A percentile compares a stretch with the other conserved stretches of the same genome.
Evolutionary conservation across 2,113 vertebrate genomes (phyloP).

Genomic region (Ardeotis arabs): DNA sequence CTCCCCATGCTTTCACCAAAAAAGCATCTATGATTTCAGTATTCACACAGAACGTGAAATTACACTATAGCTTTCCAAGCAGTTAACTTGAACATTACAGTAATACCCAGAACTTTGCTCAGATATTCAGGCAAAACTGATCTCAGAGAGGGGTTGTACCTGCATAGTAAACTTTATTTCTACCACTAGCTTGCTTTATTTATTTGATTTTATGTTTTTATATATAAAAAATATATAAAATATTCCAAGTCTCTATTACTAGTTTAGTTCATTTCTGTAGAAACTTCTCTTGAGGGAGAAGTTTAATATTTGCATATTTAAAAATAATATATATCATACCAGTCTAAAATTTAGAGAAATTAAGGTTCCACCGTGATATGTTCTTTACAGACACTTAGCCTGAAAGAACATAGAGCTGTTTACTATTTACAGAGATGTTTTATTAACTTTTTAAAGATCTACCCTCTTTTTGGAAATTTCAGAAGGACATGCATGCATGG

Average conservation of each 20-base stretch:
- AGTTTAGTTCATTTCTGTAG: not conserved
- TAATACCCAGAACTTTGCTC: not conserved
- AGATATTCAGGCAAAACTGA: not conserved
- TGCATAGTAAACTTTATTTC: not conserved
- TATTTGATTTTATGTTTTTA: not conserved
- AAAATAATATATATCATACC: not conserved
- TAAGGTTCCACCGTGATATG: not conserved
- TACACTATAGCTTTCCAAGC: not conserved
- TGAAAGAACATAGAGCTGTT: not conserved
- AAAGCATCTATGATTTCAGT: not conserved
- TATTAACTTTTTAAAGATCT: not conserved
- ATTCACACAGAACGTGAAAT: not conserved
- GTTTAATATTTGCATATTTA: not conserved
- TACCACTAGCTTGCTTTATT: not conserved
- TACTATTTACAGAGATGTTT: not conserved
- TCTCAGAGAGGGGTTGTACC: not conserved
- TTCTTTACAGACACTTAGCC: not conserved
- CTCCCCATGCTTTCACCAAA: rapidly evolving
- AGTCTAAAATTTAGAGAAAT: not conserved
- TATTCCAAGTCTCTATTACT: not conserved
- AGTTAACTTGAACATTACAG: not conserved
- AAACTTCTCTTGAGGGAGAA: not conserved
- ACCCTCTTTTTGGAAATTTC: not conserved
- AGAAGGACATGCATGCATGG: not conserved
- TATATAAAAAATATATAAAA: not conserved